Evolutionary conservation across 2,797 vertebrate species (phyloP).

Genomic region (Ptychadena robeensis): DNA sequence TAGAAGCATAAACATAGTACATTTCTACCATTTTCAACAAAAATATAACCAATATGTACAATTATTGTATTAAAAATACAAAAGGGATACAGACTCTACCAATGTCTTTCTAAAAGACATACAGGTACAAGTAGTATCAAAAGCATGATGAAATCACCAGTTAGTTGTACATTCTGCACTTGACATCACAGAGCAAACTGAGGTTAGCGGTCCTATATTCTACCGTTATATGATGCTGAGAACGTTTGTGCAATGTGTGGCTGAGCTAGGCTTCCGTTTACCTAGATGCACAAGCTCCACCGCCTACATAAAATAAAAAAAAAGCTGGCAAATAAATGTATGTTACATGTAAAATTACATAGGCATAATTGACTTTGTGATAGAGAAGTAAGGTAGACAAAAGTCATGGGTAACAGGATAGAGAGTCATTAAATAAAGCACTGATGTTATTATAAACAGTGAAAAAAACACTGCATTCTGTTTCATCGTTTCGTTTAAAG

Average conservation of each 20-base stretch:
- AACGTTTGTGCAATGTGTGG: slow-evolving; percentile 93
- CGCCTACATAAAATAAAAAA: slow-evolving; percentile 85
- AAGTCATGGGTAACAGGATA: slow-evolving; percentile 79
- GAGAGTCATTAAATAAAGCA: slow-evolving; percentile 86
- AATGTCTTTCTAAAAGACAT: slow-evolving; percentile 99
- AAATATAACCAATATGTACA: slow-evolving; percentile 99
- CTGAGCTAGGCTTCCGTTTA: slow-evolving; percentile 83
- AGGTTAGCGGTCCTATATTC: slow-evolving; percentile 96
- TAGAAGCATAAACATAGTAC: slow-evolving; percentile 99
- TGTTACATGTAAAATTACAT: slow-evolving; percentile 93
- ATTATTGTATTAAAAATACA: slow-evolving; percentile 99
- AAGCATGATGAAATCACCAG: slow-evolving; percentile 96
- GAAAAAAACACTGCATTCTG: slow-evolving; percentile 94
- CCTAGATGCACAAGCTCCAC: slow-evolving; percentile 90
- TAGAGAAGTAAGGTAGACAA: slow-evolving; percentile 85
- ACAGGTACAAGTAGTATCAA: slow-evolving; percentile 98
- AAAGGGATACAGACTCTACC: slow-evolving; percentile 98
- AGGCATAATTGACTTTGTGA: slow-evolving; percentile 88
- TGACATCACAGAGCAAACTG: slow-evolving; percentile 96
- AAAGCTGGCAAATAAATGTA: slow-evolving; percentile 88
- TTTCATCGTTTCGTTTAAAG: slow-evolving; percentile 68
- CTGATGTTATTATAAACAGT: slow-evolving; percentile 89
- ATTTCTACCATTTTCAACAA: slow-evolving; percentile 99
- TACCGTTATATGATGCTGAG: slow-evolving; percentile 95
- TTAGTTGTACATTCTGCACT: slow-evolving; percentile 98